Conservation (phyloP, 2,888 invertebrate genomes). For the Pelosia muscerda region DNA sequence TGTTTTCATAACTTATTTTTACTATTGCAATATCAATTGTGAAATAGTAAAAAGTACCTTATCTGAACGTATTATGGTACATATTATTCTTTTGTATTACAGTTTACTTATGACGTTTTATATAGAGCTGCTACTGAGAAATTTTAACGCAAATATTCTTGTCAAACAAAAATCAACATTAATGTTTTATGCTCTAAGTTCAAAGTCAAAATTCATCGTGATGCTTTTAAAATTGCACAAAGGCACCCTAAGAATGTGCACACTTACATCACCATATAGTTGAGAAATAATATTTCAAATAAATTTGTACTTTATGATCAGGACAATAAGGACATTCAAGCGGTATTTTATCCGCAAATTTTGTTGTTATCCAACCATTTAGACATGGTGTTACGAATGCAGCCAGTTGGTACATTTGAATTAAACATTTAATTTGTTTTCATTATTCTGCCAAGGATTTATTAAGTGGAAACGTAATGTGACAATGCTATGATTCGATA, state of each 20-base stretch:
- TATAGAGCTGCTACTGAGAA: background rate
- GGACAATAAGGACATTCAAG: background rate
- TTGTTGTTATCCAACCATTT: slow-evolving; percentile 45
- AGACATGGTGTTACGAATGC: slow-evolving; percentile 71
- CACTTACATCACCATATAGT: slow-evolving; percentile 15
- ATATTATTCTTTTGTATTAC: background rate
- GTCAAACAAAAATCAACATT: background rate
- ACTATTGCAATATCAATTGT: slow-evolving; percentile 27
- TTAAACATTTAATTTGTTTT: slow-evolving; percentile 85
- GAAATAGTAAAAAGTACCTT: background rate
- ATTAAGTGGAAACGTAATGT: slow-evolving; percentile 63
- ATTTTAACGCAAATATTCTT: slow-evolving; percentile 10
- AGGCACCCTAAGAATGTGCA: slow-evolving; percentile 21
- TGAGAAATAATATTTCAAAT: background rate
- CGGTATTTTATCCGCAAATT: slow-evolving; percentile 5
- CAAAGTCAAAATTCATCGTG: background rate
- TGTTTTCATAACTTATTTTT: slow-evolving; percentile 60
- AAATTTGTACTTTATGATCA: background rate
- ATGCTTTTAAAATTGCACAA: background rate
- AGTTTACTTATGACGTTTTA: background rate
- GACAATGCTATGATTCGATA: slow-evolving; percentile 70
- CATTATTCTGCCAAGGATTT: slow-evolving; percentile 71
- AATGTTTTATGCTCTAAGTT: fast-evolving
- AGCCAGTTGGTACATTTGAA: slow-evolving; percentile 80
- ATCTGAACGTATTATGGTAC: background rate